Evolutionary conservation across 2,888 invertebrate species (phyloP), one percentile per base, ranked within the genome.

Genomic region (Amblyjoppa fuscipennis): DNA sequence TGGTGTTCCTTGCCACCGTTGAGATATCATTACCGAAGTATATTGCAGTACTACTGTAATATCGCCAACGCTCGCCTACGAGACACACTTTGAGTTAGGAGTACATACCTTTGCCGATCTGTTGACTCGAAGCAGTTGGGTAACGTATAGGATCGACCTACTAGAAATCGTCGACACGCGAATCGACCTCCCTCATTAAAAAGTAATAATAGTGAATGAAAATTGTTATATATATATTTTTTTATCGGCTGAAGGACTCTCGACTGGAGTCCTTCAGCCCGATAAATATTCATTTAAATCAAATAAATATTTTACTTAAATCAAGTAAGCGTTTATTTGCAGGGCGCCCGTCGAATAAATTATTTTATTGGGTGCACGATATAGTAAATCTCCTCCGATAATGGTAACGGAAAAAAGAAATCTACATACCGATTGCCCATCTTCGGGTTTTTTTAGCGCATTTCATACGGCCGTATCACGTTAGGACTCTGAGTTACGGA

Each of bases 1-100:
- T 34, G 45, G 70, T 80, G 73, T 61, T 61, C 66, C 70, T 75
- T 31, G 41, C 74, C 34, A 28, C 77, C 70, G 76, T 13, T 6
- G 83, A 83, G 83, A 83, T 83, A 85, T 85, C 80, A 80, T 82
- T 83, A 76, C 53, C 49, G 73, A 49, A 20, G 82, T 56, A 34
- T 85, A 69, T 79, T 34, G n/a, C 20, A 28, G 53, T 77, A 25
- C 75, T 85, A 77, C 76, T 78, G 80, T 85, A 80, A 85, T 83
- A 75, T 77, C 85, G 76, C 83, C 83, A 83, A 80, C 83, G 80
- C 85, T 66, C 64, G 77, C 76, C 51, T 64, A 74, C 71, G 71
- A 76, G 69, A 76, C 61, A 59, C 45, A 76, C 41, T 66, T 45
- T 34, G 82, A 76, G 41, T 49, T 61, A 61, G 49, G 78, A 79